phyloP scores from a whole-genome alignment of 2,113 vertebrate species.

The Amphiprion ocellaris region DNA sequence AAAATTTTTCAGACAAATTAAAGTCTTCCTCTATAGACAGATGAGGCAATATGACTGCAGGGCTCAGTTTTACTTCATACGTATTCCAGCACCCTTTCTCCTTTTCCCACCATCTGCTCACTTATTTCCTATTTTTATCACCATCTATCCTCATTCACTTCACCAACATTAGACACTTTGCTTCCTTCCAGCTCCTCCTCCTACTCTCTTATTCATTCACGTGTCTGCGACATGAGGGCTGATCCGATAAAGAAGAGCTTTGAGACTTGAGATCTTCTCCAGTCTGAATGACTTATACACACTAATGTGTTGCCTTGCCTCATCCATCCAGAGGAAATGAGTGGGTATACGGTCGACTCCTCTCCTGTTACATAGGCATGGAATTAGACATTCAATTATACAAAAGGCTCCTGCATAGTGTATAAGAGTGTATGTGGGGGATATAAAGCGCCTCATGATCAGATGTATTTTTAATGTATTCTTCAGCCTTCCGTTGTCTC shows the following conservation, averaged over 20 bases:
- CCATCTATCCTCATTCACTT: background rate
- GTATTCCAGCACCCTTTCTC: background rate
- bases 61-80: background rate
- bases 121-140: background rate
- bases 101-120: background rate
- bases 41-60: background rate
- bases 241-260: conserved; percentile 58
- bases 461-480: conserved; percentile 15
- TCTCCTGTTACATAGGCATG: conserved; percentile 69
- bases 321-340: conserved; percentile 46
- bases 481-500: background rate
- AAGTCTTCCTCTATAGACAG: background rate
- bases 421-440: conserved; percentile 21
- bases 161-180: background rate
- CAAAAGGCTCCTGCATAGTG: conserved; percentile 36
- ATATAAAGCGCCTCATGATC: conserved; percentile 15
- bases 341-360: conserved; percentile 17
- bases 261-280: conserved; percentile 42
- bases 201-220: conserved; percentile 16
- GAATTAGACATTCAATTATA: conserved; percentile 70
- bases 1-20: no score
- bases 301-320: conserved; percentile 18
- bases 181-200: conserved; percentile 1
- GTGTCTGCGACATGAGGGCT: conserved; percentile 17
- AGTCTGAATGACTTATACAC: conserved; percentile 31